phyloP scores from a whole-genome alignment of 1,140 invertebrate species.

The Drosophila parvula region DNA sequence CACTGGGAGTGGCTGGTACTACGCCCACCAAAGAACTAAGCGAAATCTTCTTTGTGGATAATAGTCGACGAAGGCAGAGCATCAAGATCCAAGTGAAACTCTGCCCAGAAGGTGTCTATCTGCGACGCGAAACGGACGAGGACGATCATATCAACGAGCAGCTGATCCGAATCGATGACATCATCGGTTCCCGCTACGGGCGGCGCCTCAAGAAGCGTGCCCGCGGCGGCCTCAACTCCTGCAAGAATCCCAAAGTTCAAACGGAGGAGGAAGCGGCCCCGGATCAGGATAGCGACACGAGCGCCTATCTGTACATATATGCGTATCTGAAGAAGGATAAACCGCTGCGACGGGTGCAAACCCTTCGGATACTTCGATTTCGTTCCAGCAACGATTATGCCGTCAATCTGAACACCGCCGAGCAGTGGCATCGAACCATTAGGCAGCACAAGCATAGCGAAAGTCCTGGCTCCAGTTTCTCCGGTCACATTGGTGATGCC shows the following conservation, averaged over 20 bases:
- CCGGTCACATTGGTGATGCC: neutral
- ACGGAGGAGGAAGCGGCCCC: slow-evolving; percentile 15
- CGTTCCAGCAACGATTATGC: slow-evolving; percentile 91
- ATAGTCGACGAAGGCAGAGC: slow-evolving; percentile 87
- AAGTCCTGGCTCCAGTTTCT: neutral
- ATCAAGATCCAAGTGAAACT: slow-evolving; percentile 91
- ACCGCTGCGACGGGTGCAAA: slow-evolving; percentile 88
- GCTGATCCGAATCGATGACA: slow-evolving; percentile 89
- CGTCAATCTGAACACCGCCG: slow-evolving; percentile 92
- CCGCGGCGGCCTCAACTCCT: slow-evolving; percentile 84
- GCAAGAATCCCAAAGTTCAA: slow-evolving; percentile 83
- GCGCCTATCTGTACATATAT: slow-evolving; percentile 94
- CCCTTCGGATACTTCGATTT: slow-evolving; percentile 92
- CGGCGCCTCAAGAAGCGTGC: slow-evolving; percentile 88
- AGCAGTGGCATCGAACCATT: slow-evolving; percentile 89
- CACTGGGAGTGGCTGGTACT: neutral
- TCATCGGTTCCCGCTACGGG: slow-evolving; percentile 92
- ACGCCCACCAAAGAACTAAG: slow-evolving; percentile 85
- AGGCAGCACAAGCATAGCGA: slow-evolving; percentile 47
- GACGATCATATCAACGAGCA: slow-evolving; percentile 88
- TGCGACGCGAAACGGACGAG: slow-evolving; percentile 88
- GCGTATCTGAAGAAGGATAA: slow-evolving; percentile 91
- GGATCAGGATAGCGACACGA: slow-evolving; percentile 85
- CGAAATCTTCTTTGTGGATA: slow-evolving; percentile 94
- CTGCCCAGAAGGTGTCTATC: slow-evolving; percentile 89